Conservation (phyloP, 2,888 invertebrate genomes). For the Sussaba pulchella region DNA sequence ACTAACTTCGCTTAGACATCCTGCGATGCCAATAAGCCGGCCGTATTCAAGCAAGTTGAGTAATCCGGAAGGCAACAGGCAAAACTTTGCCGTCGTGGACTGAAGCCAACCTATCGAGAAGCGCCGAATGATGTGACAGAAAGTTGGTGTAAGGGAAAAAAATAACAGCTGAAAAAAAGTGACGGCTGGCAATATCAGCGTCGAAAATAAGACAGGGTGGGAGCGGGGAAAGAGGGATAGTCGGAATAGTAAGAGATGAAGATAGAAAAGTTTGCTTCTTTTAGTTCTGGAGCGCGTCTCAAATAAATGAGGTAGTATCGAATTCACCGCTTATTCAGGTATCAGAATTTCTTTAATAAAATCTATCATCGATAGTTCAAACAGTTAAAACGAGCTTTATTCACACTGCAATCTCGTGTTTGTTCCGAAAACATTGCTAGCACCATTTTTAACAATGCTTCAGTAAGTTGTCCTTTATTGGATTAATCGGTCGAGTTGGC, state of each 20-base stretch:
- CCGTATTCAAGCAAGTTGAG: slow-evolving; percentile 24
- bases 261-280: too few species aligned
- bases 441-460: too few species aligned
- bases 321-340: not conserved
- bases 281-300: too few species aligned
- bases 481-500: too few species aligned
- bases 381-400: too few species aligned
- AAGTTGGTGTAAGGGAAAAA: not conserved
- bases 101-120: slow-evolving; percentile 2
- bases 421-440: not conserved
- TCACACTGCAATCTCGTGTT: too few species aligned
- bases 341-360: not conserved
- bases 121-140: not conserved
- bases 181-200: not conserved
- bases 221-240: too few species aligned
- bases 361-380: not conserved
- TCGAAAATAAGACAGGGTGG: not conserved
- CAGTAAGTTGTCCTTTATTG: too few species aligned
- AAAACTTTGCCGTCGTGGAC: slow-evolving; percentile 30
- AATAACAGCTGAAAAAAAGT: not conserved
- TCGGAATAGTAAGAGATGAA: too few species aligned
- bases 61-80: slow-evolving; percentile 12
- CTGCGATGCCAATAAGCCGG: not conserved
- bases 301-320: not conserved
- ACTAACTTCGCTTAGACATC: slow-evolving; percentile 3